These are phyloP conservation scores for Chaetophractus vellerosus DNA, from an alignment of 2,797 vertebrate genomes.

Conservation along the genomic window DNA sequence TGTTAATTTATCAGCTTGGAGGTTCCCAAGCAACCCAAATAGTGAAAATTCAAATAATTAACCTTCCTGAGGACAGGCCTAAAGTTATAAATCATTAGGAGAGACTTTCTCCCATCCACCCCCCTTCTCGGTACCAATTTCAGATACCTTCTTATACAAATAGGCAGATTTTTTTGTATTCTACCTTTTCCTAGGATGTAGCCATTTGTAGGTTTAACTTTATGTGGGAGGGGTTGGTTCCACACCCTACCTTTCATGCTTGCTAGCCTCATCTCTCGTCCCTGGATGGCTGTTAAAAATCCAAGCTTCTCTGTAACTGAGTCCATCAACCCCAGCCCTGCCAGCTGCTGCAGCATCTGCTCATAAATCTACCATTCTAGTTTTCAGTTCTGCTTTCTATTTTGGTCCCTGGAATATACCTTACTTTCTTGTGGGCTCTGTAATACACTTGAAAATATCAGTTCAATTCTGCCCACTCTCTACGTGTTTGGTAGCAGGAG, in stretches of 20 bases:
- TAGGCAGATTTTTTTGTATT: neutral
- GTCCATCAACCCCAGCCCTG: neutral
- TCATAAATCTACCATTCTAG: neutral
- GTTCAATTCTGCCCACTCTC: slow-evolving; percentile 24
- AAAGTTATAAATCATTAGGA: neutral
- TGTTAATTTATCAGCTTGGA: neutral
- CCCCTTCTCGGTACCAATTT: neutral
- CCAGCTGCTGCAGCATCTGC: neutral
- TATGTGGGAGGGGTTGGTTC: neutral
- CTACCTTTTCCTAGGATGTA: neutral
- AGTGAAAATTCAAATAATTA: neutral
- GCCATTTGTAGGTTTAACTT: slow-evolving; percentile 29
- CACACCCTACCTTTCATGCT: neutral
- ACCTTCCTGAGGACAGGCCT: neutral
- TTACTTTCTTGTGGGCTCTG: slow-evolving; percentile 58
- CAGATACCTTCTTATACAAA: neutral
- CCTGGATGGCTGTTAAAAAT: neutral
- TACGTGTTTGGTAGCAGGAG: slow-evolving; percentile 30
- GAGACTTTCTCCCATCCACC: neutral
- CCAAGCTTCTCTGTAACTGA: neutral
- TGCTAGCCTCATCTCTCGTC: neutral
- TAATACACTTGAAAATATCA: neutral
- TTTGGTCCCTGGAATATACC: neutral
- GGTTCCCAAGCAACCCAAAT: neutral
- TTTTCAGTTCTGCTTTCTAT: slow-evolving; percentile 49